Evolutionary conservation across 2,888 invertebrate species (phyloP).

Genomic region (Chrysina gloriosa): DNA sequence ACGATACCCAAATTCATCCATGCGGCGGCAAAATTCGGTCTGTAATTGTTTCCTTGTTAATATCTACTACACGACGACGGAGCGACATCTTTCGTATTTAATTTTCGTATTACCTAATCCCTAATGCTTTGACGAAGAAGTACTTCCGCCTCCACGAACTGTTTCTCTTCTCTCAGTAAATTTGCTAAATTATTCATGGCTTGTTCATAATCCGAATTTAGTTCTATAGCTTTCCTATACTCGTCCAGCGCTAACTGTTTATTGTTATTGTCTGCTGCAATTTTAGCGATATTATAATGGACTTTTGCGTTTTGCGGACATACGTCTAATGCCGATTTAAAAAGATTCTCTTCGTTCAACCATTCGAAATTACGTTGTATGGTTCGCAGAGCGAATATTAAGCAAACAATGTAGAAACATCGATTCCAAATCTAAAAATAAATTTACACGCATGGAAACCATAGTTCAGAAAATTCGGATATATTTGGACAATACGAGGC

Average conservation of each 20-base stretch:
- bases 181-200: slow-evolving; percentile 96
- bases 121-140: slow-evolving; percentile 79
- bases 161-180: slow-evolving; percentile 78
- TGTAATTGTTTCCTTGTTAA: no score
- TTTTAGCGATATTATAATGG: slow-evolving; percentile 92
- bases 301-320: slow-evolving; percentile 96
- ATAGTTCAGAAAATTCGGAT: no score
- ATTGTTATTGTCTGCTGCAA: slow-evolving; percentile 80
- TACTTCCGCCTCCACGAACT: slow-evolving; percentile 77
- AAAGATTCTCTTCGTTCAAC: slow-evolving; percentile 83
- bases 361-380: slow-evolving; percentile 80
- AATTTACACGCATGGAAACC: no score
- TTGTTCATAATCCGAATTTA: slow-evolving; percentile 87
- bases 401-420: slow-evolving; percentile 50
- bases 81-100: no score
- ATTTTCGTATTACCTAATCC: slow-evolving; percentile 71
- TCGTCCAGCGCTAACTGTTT: slow-evolving; percentile 77
- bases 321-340: slow-evolving; percentile 82
- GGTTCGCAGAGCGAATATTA: slow-evolving; percentile 64
- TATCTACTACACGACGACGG: no score
- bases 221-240: slow-evolving; percentile 72
- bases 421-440: slow-evolving; percentile 32
- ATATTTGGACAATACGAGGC: no score
- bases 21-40: slow-evolving; percentile 91
- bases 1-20: slow-evolving; percentile 99